phyloP scores from a whole-genome alignment of 2,888 invertebrate species.

The Ischnura elegans region DNA sequence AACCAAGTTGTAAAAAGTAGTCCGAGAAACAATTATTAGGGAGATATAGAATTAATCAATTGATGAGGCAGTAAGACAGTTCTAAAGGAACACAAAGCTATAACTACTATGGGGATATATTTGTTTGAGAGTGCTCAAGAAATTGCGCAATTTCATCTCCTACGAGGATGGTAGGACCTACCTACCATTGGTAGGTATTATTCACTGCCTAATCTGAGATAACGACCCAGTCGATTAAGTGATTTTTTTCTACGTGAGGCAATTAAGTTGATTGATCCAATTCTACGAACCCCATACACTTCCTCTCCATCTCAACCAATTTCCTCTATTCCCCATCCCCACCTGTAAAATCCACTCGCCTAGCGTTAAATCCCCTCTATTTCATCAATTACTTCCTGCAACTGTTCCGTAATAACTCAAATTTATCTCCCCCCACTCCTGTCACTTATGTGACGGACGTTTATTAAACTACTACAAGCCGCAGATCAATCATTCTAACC shows the following conservation, averaged over 20 bases:
- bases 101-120: too few species aligned
- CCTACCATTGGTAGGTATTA: too few species aligned
- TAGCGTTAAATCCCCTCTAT: not conserved
- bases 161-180: too few species aligned
- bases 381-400: not conserved
- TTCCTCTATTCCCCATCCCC: not conserved
- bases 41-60: not conserved
- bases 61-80: not conserved
- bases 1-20: too few species aligned
- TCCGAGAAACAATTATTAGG: too few species aligned
- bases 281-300: not conserved
- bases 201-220: not conserved
- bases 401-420: conserved; percentile 38
- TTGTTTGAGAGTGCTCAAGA: not conserved
- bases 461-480: not conserved
- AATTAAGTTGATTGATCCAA: not conserved
- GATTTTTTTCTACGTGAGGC: not conserved
- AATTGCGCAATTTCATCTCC: not conserved
- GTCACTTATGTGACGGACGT: not conserved
- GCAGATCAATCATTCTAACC: not conserved
- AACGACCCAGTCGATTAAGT: conserved; percentile 27
- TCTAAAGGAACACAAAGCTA: too few species aligned
- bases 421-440: not conserved
- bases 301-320: not conserved
- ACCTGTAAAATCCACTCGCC: not conserved